These are phyloP conservation scores for Drosophila suboccidentalis DNA, from an alignment of 2,888 invertebrate species.

Conservation along the genomic window DNA sequence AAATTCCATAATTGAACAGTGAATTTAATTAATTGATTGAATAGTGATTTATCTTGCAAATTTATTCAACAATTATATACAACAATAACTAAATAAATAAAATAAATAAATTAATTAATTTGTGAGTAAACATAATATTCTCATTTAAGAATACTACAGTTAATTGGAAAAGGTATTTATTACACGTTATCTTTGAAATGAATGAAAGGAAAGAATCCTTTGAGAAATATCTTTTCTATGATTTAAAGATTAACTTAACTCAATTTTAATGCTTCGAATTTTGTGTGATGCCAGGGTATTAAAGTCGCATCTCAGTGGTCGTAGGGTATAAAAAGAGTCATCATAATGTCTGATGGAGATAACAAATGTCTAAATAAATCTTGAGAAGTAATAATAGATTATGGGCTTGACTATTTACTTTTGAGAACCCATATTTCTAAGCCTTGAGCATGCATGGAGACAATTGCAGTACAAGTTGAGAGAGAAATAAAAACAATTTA, in stretches of 20 bases:
- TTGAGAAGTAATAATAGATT: conserved; percentile 16
- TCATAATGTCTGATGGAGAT: neutral
- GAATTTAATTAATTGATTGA: neutral
- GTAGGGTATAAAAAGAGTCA: neutral
- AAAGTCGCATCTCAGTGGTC: neutral
- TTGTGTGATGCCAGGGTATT: neutral
- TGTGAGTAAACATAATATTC: no score
- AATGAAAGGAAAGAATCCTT: no score
- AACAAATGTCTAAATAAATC: conserved; percentile 14
- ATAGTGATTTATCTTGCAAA: neutral
- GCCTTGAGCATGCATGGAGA: conserved; percentile 14
- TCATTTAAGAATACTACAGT: no score
- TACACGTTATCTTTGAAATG: no score
- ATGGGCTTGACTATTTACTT: conserved; percentile 9
- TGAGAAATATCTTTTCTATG: no score
- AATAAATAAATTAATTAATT: neutral
- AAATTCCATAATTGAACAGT: neutral
- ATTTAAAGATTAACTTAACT: no score
- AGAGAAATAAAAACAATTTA: conserved; percentile 60
- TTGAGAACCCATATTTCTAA: conserved; percentile 16
- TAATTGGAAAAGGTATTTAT: no score
- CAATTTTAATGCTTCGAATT: neutral
- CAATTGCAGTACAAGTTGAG: conserved; percentile 35
- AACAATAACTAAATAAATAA: no score
- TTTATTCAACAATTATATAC: no score